Conservation (phyloP, 2,888 invertebrate species). For the Arge pagana region DNA sequence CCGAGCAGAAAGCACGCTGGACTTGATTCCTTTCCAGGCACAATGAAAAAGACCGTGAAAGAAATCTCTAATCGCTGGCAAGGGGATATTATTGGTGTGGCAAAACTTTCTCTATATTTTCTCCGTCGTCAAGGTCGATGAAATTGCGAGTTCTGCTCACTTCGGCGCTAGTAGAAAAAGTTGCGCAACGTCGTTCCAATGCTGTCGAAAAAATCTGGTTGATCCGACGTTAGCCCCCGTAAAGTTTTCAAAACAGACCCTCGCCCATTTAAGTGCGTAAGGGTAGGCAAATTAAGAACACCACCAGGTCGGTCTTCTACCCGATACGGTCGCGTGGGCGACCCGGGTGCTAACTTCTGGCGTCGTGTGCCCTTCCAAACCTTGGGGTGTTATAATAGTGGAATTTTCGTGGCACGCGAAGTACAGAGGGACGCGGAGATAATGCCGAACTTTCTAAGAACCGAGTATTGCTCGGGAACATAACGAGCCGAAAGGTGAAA, state of each 20-base stretch:
- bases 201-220: conserved; percentile 41
- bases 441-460: conserved; percentile 16
- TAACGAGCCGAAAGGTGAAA: conserved; percentile 7
- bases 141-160: not conserved
- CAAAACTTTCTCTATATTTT: conserved; percentile 9
- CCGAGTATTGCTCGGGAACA: not conserved
- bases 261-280: conserved; percentile 27
- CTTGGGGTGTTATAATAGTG: conserved; percentile 17
- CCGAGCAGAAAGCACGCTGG: too few relatives aligned
- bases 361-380: conserved; percentile 11
- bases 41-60: not conserved
- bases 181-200: conserved; percentile 3
- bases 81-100: not conserved
- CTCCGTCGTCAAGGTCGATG: not conserved
- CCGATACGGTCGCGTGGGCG: conserved; percentile 21
- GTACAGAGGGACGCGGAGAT: not conserved
- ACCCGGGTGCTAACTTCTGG: not conserved
- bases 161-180: not conserved
- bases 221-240: conserved; percentile 43
- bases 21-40: too few relatives aligned
- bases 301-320: conserved; percentile 19
- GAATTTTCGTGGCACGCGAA: conserved; percentile 8
- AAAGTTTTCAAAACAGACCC: conserved; percentile 29
- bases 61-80: conserved; percentile 3
- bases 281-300: conserved; percentile 32